Base-by-base conservation (phyloP, 2,888 invertebrate genomes). In the Stegana nigrithorax region DNA sequence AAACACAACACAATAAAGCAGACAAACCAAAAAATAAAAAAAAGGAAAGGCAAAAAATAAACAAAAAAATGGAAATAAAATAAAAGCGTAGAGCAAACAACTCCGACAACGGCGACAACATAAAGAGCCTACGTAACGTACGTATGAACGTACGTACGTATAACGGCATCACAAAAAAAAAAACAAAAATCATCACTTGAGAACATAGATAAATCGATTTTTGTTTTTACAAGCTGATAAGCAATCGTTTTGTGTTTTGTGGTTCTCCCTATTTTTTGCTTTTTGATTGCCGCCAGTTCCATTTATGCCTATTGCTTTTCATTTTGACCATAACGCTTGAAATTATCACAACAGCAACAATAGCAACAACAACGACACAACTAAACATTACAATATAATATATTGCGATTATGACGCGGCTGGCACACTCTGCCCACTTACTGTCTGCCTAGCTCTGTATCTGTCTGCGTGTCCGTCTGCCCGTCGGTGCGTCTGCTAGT, bases 221-320 rank as follows among this genome's bases (percentile, higher is more conserved):
- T 62, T 21, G 32, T n/a, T 14, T 66, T 68, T 61, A 61, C 61
- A 61, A 62, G 63, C 57, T 60, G 59, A 36, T 32, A 45, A 61
- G 50, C 42, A n/a, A n/a, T n/a, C n/a, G n/a, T n/a, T n/a, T n/a
- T n/a, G n/a, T n/a, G n/a, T n/a, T n/a, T n/a, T 45, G 23, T n/a
- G n/a, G n/a, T n/a, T n/a, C n/a, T n/a, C n/a, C n/a, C n/a, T n/a
- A n/a, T n/a, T n/a, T n/a, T n/a, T n/a, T n/a, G n/a, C n/a, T n/a
- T n/a, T n/a, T n/a, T n/a, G n/a, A n/a, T n/a, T n/a, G n/a, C n/a
- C n/a, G n/a, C n/a, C n/a, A n/a, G n/a, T n/a, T n/a, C n/a, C n/a
- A n/a, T n/a, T n/a, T n/a, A n/a, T n/a, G n/a, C n/a, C n/a, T n/a
- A n/a, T n/a, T n/a, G n/a, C n/a, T n/a, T n/a, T n/a, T n/a, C n/a